Conservation (phyloP, 2,797 vertebrate species). For the Enteromius fasciolatus region DNA sequence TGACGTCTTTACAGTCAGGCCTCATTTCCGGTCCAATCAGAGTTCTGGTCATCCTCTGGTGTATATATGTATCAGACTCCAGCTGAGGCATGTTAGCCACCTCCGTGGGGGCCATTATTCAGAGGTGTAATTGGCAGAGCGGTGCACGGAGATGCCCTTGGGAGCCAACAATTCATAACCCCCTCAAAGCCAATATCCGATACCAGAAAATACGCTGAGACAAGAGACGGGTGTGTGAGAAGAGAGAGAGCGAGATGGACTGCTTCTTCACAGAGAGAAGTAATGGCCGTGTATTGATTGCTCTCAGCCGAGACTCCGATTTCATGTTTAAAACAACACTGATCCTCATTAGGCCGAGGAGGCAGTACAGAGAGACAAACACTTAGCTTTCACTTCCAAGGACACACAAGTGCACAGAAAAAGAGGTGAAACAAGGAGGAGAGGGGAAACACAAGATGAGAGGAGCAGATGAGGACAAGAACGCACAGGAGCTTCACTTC, state of each 20-base stretch:
- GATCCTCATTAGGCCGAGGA: conserved; percentile 77
- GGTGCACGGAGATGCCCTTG: conserved; percentile 72
- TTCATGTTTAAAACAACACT: conserved; percentile 87
- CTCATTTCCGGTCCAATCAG: conserved; percentile 20
- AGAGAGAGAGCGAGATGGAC: conserved; percentile 46
- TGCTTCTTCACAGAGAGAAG: conserved; percentile 79
- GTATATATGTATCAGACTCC: conserved; percentile 54
- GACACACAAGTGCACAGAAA: conserved; percentile 45
- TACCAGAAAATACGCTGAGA: conserved; percentile 77
- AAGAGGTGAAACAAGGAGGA: conserved; percentile 7
- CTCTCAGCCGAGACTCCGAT: conserved; percentile 72
- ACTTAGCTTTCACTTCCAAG: conserved; percentile 54
- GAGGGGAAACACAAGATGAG: conserved; percentile 8
- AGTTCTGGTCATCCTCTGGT: conserved; percentile 19
- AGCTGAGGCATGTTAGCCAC: conserved; percentile 62
- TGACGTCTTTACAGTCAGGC: background rate
- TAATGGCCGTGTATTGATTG: conserved; percentile 83
- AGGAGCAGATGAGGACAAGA: conserved; percentile 11
- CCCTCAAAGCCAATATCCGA: conserved; percentile 79
- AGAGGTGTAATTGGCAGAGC: conserved; percentile 76
- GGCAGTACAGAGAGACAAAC: conserved; percentile 55
- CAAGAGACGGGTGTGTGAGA: conserved; percentile 61
- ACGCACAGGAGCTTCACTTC: background rate
- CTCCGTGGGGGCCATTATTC: conserved; percentile 74
- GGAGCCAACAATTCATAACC: conserved; percentile 84